Evolutionary conservation across 2,113 vertebrate genomes (phyloP), one percentile per base, ranked within the genome.

Genomic region (Xenopus borealis): DNA sequence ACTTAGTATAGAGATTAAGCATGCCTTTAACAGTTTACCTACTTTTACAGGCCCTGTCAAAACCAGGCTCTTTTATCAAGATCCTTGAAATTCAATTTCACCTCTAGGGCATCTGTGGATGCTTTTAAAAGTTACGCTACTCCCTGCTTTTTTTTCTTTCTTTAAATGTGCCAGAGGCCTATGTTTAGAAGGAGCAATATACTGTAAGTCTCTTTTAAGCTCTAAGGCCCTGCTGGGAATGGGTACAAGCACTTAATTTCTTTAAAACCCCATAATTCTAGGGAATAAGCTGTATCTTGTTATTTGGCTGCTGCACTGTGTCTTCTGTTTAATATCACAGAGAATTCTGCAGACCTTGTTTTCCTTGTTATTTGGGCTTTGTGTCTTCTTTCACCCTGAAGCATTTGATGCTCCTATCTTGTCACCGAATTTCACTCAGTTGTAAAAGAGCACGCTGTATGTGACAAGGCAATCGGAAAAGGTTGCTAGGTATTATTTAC

Each of bases 1-100:
- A 53, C 57, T 81, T 17, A 63, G 45, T 46, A 59, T 69, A 63
- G 79, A 83, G 81, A 85, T 76, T 71, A 70, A 81, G 75, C 75
- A 19, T 62, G n/a, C 69, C 76, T 44, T 33, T 64, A 78, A 78
- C 44, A 83, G 78, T 66, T 64, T 81, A 19, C 58, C 76, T 70
- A 66, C 79, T 55, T 73, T 70, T 78, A 65, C 63, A 58, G 76
- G 62, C 40, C 14, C 4, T 12, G 46, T 13, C 72, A 57, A 53
- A 17, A 61, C 65, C 78, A 27, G 45, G n/a, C 45, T 69, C 67
- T 65, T 59, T 33, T 75, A 11, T 40, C 13, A 50, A 58, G 13
- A 10, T 20, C 19, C 55, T 67, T 72, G 71, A 75, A 77, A 71
- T 16, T 70, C 6, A 12, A 40, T 20, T 18, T 47, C 19, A n/a